Base-by-base conservation (phyloP, 1,140 invertebrate species). In the Drosophila lowei region DNA sequence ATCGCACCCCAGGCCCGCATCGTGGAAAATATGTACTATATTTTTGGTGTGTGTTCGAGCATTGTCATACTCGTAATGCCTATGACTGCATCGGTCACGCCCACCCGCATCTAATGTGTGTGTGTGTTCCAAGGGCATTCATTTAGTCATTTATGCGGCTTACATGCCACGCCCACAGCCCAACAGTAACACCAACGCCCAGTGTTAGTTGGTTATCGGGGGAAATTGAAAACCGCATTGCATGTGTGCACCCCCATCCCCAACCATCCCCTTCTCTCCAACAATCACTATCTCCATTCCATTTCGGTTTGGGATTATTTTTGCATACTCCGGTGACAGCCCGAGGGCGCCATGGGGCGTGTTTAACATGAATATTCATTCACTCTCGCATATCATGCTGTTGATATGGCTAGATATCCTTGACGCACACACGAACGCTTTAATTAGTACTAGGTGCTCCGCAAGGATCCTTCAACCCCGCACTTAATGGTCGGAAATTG, bases 111-210 rank as follows among this genome's bases (percentile, higher is more conserved):
- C 25, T 54, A 55, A 47, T 54, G 73, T 57, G 66, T 54, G 73
- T 57, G 66, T 38, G 8, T 56, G 66, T 23, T 43, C 56, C 74
- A 68, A 68, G 76, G 63, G 58, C 70, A 73, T 73, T 79, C 70
- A 74, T 74, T 79, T 79, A 68, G 77, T 79, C 76, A 78, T 79
- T 79, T 73, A 56, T 74, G 70, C 53, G 76, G 76, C 47, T 77
- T 50, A 59, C 73, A 67, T 16, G 13, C 43, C n/a, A 44, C 34
- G 21, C 23, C 18, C 49, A 28, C 42, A 18, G 48, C 53, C 9
- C 30, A 16, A n/a, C n/a, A n/a, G n/a, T n/a, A 21, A 23, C 43
- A 30, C 41, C 7, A 59, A 48, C 44, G 54, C 42, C 23, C 28
- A 15, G 8, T 25, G 21, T 13, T 62, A 57, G 63, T 68, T 48